Evolutionary conservation across 2,888 invertebrate genomes (phyloP).

Genomic region (Zonitis immaculata): DNA sequence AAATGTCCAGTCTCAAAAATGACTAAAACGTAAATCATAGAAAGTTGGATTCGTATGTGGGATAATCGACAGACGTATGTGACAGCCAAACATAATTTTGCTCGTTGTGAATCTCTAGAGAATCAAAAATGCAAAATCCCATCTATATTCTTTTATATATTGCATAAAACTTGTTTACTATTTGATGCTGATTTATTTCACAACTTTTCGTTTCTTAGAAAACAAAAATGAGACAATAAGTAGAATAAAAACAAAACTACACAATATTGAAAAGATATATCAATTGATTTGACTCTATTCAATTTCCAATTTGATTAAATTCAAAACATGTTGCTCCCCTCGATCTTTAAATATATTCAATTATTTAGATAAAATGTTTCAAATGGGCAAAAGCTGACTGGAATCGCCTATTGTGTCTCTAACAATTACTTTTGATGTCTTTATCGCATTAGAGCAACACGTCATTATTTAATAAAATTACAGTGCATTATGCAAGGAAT

Average conservation of each 20-base stretch:
- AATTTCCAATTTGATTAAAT: conserved; percentile 3
- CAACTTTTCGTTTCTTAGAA: conserved; percentile 18
- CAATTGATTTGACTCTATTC: not conserved
- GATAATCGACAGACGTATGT: conserved; percentile 42
- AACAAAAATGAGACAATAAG: conserved; percentile 20
- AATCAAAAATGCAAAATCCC: conserved; percentile 25
- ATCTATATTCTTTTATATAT: conserved; percentile 11
- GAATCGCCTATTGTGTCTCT: conserved; percentile 14
- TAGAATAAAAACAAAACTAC: conserved; percentile 18
- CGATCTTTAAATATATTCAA: conserved; percentile 7
- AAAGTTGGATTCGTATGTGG: conserved; percentile 32
- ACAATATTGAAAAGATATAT: no score
- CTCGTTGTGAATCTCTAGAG: conserved; percentile 18
- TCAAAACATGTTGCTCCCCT: conserved; percentile 6
- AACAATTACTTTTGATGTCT: conserved; percentile 24
- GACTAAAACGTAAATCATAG: conserved; percentile 39
- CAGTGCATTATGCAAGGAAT: not conserved
- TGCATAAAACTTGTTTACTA: conserved; percentile 24
- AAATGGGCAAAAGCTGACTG: conserved; percentile 8
- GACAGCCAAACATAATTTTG: conserved; percentile 41
- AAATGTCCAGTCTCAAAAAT: conserved; percentile 35
- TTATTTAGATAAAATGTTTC: not conserved
- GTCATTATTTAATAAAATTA: conserved; percentile 10
- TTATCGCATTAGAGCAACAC: conserved; percentile 20
- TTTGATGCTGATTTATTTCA: conserved; percentile 25